phyloP scores from a whole-genome alignment of 2,113 vertebrate genomes.

The Sigmodon hispidus region DNA sequence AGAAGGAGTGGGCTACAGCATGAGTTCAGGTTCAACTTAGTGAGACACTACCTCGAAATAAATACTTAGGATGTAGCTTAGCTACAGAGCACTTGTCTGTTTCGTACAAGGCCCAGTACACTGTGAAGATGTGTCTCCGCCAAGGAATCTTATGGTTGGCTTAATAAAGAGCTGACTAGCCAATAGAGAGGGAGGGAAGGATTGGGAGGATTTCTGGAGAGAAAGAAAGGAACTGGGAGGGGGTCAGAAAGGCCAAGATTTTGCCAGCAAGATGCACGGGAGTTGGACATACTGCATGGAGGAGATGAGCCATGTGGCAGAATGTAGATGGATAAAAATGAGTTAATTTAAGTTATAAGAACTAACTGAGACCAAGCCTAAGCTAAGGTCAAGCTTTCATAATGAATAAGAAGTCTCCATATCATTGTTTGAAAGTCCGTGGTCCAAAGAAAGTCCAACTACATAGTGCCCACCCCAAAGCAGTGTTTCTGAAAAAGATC shows the following conservation, averaged over 20 bases:
- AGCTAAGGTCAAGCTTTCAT: too few species aligned
- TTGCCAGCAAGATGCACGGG: too few species aligned
- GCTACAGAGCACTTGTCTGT: background rate
- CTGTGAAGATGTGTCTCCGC: background rate
- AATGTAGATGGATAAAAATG: too few species aligned
- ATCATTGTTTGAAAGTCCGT: too few species aligned
- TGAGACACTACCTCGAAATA: background rate
- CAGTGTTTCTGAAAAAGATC: background rate
- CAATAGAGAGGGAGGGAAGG: background rate
- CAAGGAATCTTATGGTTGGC: background rate
- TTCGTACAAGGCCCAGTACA: background rate
- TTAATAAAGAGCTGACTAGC: background rate
- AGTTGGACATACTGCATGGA: background rate
- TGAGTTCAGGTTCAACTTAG: background rate
- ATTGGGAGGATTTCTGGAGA: background rate
- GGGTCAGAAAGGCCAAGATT: too few species aligned
- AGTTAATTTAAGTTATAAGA: too few species aligned
- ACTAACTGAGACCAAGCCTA: too few species aligned
- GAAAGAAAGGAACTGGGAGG: background rate
- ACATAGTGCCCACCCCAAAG: background rate
- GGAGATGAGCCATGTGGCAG: too few species aligned
- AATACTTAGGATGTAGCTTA: background rate
- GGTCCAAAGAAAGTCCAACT: too few species aligned
- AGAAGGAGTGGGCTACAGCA: background rate
- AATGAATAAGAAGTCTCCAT: too few species aligned